phyloP scores from a whole-genome alignment of 2,888 invertebrate genomes.

The Orthonevra nobilis region DNA sequence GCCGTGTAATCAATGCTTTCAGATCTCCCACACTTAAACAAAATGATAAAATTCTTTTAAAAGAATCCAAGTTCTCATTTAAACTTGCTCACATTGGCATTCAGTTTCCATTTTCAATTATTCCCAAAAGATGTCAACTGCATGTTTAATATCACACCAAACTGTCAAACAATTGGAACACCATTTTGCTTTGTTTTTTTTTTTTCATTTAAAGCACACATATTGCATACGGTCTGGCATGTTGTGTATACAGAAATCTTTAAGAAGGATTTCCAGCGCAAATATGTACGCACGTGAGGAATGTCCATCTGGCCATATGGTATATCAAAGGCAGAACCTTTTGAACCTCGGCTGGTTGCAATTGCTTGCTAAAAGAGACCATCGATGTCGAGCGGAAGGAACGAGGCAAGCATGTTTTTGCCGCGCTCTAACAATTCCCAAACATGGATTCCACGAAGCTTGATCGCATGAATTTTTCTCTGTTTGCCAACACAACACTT shows the following conservation, averaged over 20 bases:
- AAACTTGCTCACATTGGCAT: not conserved
- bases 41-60: not conserved
- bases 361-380: too few relatives aligned
- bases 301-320: conserved; percentile 70
- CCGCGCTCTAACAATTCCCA: conserved; percentile 67
- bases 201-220: not conserved
- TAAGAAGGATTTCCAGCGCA: conserved; percentile 27
- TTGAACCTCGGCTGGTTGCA: conserved; percentile 60
- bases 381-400: conserved; percentile 21
- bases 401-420: conserved; percentile 52
- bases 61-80: not conserved
- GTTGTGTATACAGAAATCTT: not conserved
- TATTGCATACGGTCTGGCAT: not conserved
- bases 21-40: too few relatives aligned
- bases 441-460: conserved; percentile 68
- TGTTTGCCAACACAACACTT: conserved; percentile 55
- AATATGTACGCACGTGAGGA: conserved; percentile 62
- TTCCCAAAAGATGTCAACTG: conserved; percentile 53
- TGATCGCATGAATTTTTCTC: conserved; percentile 65
- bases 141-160: conserved; percentile 54
- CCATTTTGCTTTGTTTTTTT: conserved; percentile 37
- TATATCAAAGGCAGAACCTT: conserved; percentile 65
- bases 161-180: conserved; percentile 66
- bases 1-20: too few relatives aligned
- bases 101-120: conserved; percentile 21